Conservation (phyloP, 2,888 invertebrate species). For the Diadegma fenestrale region DNA sequence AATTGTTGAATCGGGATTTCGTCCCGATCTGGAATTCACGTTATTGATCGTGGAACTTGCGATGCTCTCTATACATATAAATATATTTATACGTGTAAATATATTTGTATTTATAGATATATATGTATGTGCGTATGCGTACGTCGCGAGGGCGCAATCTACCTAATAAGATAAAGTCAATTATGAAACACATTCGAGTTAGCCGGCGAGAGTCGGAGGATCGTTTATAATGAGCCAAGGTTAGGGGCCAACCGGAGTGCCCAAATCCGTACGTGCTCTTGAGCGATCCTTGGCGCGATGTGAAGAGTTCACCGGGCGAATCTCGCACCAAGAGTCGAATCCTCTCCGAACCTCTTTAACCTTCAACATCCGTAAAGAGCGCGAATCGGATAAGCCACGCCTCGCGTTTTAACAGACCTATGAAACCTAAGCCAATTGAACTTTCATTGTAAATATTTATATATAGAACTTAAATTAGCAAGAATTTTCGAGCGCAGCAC, state of each 20-base stretch:
- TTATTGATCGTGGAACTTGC: not conserved
- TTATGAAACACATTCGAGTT: constrained; percentile 73
- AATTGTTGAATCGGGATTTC: not conserved
- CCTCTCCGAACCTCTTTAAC: constrained; percentile 70
- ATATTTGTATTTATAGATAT: constrained; percentile 14
- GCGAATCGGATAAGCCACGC: constrained; percentile 54
- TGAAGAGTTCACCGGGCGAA: constrained; percentile 52
- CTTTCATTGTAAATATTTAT: constrained; percentile 76
- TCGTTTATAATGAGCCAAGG: constrained; percentile 29
- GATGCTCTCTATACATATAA: not conserved
- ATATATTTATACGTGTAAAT: not conserved
- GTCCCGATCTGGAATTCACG: not conserved
- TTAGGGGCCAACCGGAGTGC: constrained; percentile 41
- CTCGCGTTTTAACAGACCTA: constrained; percentile 48
- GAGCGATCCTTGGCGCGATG: constrained; percentile 8
- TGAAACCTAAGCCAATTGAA: constrained; percentile 67
- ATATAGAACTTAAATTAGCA: constrained; percentile 69
- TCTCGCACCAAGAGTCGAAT: constrained; percentile 59
- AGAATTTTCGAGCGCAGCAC: constrained; percentile 72
- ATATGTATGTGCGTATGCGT: constrained; percentile 46
- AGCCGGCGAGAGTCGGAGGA: constrained; percentile 46
- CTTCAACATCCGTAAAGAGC: constrained; percentile 48
- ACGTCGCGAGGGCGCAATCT: constrained; percentile 73
- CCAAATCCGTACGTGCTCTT: constrained; percentile 24
- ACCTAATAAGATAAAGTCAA: constrained; percentile 81